A percentile compares a stretch with the other conserved stretches of the same genome.
These are phyloP conservation scores for Zoanthus solanderi DNA, from an alignment of 92 coral and sea anemone genomes.

Conservation along the genomic window DNA sequence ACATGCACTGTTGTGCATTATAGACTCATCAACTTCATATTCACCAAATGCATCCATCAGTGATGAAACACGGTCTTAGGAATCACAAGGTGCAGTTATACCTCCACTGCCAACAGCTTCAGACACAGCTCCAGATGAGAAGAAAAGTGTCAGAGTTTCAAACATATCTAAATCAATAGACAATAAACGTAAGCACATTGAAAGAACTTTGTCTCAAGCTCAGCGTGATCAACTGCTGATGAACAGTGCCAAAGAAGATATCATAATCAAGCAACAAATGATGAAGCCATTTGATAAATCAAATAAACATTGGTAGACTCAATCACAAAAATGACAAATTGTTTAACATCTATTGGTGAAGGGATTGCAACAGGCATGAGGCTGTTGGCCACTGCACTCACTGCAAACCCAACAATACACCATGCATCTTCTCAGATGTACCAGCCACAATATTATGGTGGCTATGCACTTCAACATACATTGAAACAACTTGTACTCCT, in stretches of 20 bases:
- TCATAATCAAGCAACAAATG: constrained; percentile 55
- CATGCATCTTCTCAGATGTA: constrained; percentile 36
- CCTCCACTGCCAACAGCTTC: constrained; percentile 20
- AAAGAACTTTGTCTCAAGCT: constrained; percentile 64
- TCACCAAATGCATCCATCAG: constrained; percentile 28
- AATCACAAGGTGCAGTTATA: constrained; percentile 25
- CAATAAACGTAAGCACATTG: constrained; percentile 66
- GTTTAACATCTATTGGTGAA: constrained; percentile 29
- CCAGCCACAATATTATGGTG: constrained; percentile 39
- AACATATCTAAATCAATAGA: constrained; percentile 60
- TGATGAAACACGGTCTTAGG: constrained; percentile 17
- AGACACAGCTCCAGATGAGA: not conserved
- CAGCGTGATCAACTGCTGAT: constrained; percentile 60
- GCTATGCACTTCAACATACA: constrained; percentile 22
- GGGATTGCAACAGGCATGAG: constrained; percentile 26
- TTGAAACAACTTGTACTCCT: constrained; percentile 14
- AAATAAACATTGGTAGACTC: constrained; percentile 58
- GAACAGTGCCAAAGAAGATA: constrained; percentile 64
- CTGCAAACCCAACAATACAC: constrained; percentile 10
- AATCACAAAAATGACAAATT: constrained; percentile 48
- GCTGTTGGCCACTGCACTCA: not conserved
- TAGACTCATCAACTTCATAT: constrained; percentile 34
- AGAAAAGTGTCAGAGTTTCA: constrained; percentile 32
- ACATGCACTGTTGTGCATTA: not conserved
- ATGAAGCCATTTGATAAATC: constrained; percentile 49